Conservation (phyloP, 2,797 vertebrate genomes). For the Myotis planiceps region DNA sequence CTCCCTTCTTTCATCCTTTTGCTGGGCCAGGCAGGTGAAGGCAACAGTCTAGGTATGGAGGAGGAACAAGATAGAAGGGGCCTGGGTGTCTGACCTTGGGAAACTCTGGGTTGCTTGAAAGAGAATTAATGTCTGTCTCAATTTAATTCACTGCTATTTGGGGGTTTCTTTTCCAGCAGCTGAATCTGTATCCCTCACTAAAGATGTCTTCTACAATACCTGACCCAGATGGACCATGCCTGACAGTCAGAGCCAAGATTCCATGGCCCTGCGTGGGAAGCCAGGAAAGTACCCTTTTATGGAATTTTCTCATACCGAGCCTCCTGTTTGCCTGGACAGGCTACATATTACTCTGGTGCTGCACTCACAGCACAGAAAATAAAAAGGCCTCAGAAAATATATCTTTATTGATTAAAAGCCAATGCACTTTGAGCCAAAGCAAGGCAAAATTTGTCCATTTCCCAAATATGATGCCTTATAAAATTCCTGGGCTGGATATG, state of each 20-base stretch:
- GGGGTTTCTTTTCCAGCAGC: neutral
- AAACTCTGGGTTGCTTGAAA: neutral
- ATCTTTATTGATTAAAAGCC: neutral
- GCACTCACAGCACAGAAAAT: neutral
- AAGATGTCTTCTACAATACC: neutral
- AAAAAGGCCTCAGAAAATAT: neutral
- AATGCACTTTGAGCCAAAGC: neutral
- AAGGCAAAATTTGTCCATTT: neutral
- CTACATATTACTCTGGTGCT: neutral
- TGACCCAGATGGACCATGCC: neutral
- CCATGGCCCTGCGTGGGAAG: neutral
- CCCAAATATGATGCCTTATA: neutral
- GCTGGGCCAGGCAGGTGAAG: neutral
- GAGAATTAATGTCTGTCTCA: neutral
- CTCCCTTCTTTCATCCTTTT: neutral
- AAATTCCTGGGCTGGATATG: neutral
- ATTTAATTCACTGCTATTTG: neutral
- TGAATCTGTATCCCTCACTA: neutral
- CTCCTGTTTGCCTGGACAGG: neutral
- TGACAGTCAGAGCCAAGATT: neutral
- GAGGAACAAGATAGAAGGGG: neutral
- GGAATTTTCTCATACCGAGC: neutral
- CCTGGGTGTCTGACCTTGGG: neutral
- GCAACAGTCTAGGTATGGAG: neutral
- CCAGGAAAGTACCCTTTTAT: neutral